Percentiles rank a stretch among this genome's conserved stretches.
These are phyloP conservation scores for Connochaetes taurinus DNA, from an alignment of 2,113 vertebrate genomes.

Conservation along the genomic window DNA sequence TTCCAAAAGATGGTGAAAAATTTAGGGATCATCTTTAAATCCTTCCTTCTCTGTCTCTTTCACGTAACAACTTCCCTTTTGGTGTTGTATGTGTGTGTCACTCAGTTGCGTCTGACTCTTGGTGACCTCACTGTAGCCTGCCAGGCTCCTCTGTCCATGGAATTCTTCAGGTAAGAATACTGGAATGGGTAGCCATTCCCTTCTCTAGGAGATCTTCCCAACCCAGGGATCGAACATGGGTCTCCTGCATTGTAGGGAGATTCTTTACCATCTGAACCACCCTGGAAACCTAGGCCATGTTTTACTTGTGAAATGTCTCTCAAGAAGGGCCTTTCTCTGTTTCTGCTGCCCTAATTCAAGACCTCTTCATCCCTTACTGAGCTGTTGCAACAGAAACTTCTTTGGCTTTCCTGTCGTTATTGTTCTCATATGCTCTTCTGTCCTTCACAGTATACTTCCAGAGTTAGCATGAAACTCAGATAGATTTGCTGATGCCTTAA, in stretches of 20 bases:
- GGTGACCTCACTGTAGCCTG: background rate
- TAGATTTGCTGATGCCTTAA: background rate
- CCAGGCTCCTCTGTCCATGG: background rate
- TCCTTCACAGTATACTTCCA: background rate
- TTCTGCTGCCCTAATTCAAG: background rate
- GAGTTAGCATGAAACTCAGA: slow-evolving; percentile 20
- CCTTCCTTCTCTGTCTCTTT: background rate
- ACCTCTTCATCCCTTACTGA: background rate
- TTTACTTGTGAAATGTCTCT: background rate
- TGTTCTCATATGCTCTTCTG: background rate
- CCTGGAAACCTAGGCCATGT: background rate
- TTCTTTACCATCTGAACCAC: background rate
- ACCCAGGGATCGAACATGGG: background rate
- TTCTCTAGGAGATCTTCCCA: background rate
- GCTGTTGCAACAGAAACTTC: background rate
- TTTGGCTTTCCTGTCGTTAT: slow-evolving; percentile 17
- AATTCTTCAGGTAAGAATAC: background rate
- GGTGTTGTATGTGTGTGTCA: background rate
- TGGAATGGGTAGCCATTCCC: background rate
- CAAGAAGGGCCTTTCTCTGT: background rate
- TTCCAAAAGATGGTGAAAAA: background rate
- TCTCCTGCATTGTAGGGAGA: background rate
- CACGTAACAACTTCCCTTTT: background rate
- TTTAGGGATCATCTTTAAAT: background rate
- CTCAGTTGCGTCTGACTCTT: background rate